These are phyloP conservation scores for Balaenoptera acutorostrata DNA, from an alignment of 2,113 vertebrate species.

Conservation along the genomic window DNA sequence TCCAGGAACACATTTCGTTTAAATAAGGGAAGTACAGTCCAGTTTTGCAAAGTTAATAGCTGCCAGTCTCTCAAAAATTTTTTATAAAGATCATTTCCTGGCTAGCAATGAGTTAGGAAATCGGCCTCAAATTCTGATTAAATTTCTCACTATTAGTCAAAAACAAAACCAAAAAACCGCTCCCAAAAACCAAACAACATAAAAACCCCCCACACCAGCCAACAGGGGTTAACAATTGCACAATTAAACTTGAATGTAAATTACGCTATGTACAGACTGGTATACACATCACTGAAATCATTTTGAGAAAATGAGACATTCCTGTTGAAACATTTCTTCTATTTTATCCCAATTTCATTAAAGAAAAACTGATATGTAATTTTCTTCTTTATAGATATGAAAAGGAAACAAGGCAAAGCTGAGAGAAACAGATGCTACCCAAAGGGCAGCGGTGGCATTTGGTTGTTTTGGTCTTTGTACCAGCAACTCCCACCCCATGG, in stretches of 20 bases:
- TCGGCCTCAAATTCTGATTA: slow-evolving; percentile 55
- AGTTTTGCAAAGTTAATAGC: slow-evolving; percentile 71
- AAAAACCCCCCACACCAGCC: slow-evolving; percentile 23
- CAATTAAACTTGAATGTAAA: slow-evolving; percentile 69
- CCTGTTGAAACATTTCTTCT: slow-evolving; percentile 69
- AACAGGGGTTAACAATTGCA: slow-evolving; percentile 47
- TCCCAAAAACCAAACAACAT: background rate
- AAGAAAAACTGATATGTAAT: slow-evolving; percentile 68
- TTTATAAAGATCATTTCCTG: slow-evolving; percentile 59
- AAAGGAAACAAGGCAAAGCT: slow-evolving; percentile 80
- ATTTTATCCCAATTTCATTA: slow-evolving; percentile 68
- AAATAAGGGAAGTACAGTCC: slow-evolving; percentile 74
- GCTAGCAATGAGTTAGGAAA: slow-evolving; percentile 73
- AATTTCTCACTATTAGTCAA: slow-evolving; percentile 62
- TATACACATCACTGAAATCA: slow-evolving; percentile 66
- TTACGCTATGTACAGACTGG: slow-evolving; percentile 61
- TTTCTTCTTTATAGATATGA: slow-evolving; percentile 71
- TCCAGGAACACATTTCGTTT: slow-evolving; percentile 35
- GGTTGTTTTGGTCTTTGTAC: slow-evolving; percentile 76
- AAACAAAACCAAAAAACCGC: background rate
- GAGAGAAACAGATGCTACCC: slow-evolving; percentile 73
- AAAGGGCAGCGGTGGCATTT: slow-evolving; percentile 68
- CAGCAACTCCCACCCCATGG: slow-evolving; percentile 68
- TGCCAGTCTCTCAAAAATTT: slow-evolving; percentile 66
- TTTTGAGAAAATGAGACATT: slow-evolving; percentile 67